Conservation (phyloP, 1,140 invertebrate species). For the Pachypsylla venusta region DNA sequence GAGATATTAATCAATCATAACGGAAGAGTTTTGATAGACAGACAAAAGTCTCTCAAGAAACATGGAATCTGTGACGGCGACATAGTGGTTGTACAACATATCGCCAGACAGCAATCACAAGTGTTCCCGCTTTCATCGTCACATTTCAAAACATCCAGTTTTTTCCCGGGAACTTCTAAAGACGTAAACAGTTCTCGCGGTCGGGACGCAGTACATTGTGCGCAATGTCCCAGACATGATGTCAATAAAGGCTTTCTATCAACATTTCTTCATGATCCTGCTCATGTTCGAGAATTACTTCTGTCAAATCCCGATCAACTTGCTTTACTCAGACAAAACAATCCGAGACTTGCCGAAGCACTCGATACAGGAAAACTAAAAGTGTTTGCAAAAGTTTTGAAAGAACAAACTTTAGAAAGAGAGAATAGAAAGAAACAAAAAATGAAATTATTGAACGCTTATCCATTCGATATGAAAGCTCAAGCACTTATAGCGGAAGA, state of each 20-base stretch:
- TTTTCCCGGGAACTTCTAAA: conserved; percentile 43
- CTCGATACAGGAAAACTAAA: conserved; percentile 64
- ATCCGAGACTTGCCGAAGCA: conserved; percentile 84
- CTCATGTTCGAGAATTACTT: conserved; percentile 73
- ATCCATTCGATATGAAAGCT: conserved; percentile 89
- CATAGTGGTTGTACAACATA: conserved; percentile 67
- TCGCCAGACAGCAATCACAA: conserved; percentile 25
- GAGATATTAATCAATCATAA: conserved; percentile 77
- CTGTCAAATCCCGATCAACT: conserved; percentile 83
- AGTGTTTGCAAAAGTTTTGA: conserved; percentile 42
- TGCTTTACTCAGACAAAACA: conserved; percentile 81
- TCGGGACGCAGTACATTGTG: no score
- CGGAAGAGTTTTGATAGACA: conserved; percentile 65
- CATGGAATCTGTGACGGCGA: conserved; percentile 77
- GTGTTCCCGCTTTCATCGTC: neutral
- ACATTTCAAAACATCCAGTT: no score
- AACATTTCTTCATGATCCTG: conserved; percentile 61
- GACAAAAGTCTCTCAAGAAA: conserved; percentile 64
- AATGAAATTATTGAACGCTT: conserved; percentile 73
- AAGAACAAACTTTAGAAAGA: conserved; percentile 59
- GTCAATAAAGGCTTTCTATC: conserved; percentile 25
- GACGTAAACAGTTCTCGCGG: no score
- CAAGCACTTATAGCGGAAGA: conserved; percentile 90
- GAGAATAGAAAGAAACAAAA: conserved; percentile 67
- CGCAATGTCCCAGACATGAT: no score